A percentile compares a stretch with the other conserved stretches of the same genome.
Evolutionary conservation across 2,888 invertebrate genomes (phyloP).

Genomic region (Papilio demoleus): DNA sequence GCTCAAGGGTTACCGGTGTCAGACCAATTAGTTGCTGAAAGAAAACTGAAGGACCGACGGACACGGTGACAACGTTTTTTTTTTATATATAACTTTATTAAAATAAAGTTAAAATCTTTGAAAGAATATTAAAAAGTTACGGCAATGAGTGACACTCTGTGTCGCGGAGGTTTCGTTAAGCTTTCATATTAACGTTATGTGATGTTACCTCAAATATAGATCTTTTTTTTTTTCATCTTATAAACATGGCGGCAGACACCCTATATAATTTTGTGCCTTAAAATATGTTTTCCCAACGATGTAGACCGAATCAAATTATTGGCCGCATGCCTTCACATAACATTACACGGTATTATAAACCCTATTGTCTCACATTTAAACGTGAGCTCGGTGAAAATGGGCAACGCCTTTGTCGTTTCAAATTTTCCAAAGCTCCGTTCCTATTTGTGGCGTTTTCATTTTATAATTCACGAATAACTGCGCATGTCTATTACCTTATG

Average conservation of each 20-base stretch:
- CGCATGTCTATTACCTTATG: conserved; percentile 59
- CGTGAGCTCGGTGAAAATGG: conserved; percentile 54
- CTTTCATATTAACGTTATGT: conserved; percentile 34
- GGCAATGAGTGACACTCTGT: conserved; percentile 44
- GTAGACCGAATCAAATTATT: conserved; percentile 79
- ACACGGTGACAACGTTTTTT: conserved; percentile 64
- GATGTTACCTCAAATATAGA: conserved; percentile 24
- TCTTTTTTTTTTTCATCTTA: conserved; percentile 18
- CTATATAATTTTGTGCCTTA: neutral
- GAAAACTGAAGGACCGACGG: conserved; percentile 69
- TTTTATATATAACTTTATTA: conserved; percentile 45
- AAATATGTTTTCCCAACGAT: conserved; percentile 74
- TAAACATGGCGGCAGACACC: conserved; percentile 5
- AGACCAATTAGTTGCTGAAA: conserved; percentile 80
- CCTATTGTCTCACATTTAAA: conserved; percentile 46
- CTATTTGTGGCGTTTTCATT: conserved; percentile 51
- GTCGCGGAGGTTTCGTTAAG: conserved; percentile 39
- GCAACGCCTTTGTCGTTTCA: conserved; percentile 61
- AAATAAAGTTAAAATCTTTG: conserved; percentile 49
- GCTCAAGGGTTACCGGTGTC: conserved; percentile 70
- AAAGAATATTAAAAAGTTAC: conserved; percentile 49
- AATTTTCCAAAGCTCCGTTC: conserved; percentile 76
- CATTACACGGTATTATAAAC: conserved; percentile 50
- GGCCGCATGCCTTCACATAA: conserved; percentile 56
- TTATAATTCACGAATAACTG: conserved; percentile 50